A percentile compares a stretch with the other conserved stretches of the same genome.
Evolutionary conservation across 2,888 invertebrate genomes (phyloP).

Genomic region (Argyra leucocephala): DNA sequence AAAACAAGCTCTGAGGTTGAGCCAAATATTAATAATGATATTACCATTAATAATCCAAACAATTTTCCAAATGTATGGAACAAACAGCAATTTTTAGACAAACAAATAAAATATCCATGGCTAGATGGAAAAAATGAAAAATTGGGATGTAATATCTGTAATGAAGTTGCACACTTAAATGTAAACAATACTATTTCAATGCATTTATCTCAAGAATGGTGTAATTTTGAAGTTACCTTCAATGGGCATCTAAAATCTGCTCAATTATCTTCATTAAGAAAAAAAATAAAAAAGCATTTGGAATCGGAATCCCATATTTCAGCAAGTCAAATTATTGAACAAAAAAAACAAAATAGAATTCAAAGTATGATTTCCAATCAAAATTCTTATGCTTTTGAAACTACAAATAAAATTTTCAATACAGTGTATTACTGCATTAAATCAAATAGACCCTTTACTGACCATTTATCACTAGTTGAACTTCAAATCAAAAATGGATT

Average conservation of each 20-base stretch:
- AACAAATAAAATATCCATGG: conserved; percentile 1
- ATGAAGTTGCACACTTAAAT: background rate
- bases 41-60: background rate
- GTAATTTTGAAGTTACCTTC: too few relatives aligned
- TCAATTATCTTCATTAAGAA: background rate
- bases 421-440: conserved; percentile 2
- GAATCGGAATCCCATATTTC: conserved; percentile 4
- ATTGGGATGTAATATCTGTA: conserved; percentile 5
- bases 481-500: background rate
- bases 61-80: background rate
- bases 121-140: conserved; percentile 5
- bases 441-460: conserved; percentile 8
- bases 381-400: too few relatives aligned
- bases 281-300: conserved; percentile 8
- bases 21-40: background rate
- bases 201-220: too few relatives aligned
- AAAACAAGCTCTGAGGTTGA: background rate
- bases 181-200: too few relatives aligned
- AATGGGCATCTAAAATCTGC: too few relatives aligned
- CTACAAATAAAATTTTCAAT: too few relatives aligned
- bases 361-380: too few relatives aligned
- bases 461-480: conserved; percentile 9
- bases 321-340: conserved; percentile 7
- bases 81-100: too few relatives aligned
- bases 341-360: background rate